phyloP scores from a whole-genome alignment of 2,888 invertebrate species.

The Drosophila vallismaia region DNA sequence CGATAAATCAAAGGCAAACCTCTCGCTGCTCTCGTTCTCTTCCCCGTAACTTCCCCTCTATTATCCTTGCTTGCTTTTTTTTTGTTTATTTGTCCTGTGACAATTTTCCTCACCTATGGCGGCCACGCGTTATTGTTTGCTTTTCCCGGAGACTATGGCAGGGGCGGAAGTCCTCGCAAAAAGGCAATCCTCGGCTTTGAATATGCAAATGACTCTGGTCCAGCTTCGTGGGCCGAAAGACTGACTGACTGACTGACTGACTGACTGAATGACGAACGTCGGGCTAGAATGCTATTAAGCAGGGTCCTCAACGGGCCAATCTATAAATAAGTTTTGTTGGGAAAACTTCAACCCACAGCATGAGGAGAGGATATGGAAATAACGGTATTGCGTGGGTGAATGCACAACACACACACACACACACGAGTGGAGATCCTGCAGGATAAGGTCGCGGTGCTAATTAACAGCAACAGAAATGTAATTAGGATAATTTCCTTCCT shows the following conservation, averaged over 20 bases:
- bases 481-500: slow-evolving; percentile 25
- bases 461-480: slow-evolving; percentile 36
- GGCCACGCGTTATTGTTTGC: slow-evolving; percentile 14
- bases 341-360: slow-evolving; percentile 24
- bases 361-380: slow-evolving; percentile 10
- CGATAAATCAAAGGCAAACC: slow-evolving; percentile 74
- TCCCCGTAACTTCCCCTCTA: neutral
- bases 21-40: too few species aligned
- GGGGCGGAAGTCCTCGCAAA: neutral
- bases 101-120: slow-evolving; percentile 40
- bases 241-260: slow-evolving; percentile 4
- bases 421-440: neutral
- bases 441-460: slow-evolving; percentile 31
- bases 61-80: neutral
- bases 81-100: slow-evolving; percentile 11
- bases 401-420: slow-evolving; percentile 11
- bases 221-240: slow-evolving; percentile 16
- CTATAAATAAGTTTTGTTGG: slow-evolving; percentile 65
- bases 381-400: slow-evolving; percentile 6
- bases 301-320: slow-evolving; percentile 55
- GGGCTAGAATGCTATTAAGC: slow-evolving; percentile 25
- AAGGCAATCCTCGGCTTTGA: slow-evolving; percentile 12
- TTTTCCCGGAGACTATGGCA: slow-evolving; percentile 1
- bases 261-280: slow-evolving; percentile 4
- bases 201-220: slow-evolving; percentile 41